Conservation (phyloP, 2,113 vertebrate species). For the Pangasianodon hypophthalmus region DNA sequence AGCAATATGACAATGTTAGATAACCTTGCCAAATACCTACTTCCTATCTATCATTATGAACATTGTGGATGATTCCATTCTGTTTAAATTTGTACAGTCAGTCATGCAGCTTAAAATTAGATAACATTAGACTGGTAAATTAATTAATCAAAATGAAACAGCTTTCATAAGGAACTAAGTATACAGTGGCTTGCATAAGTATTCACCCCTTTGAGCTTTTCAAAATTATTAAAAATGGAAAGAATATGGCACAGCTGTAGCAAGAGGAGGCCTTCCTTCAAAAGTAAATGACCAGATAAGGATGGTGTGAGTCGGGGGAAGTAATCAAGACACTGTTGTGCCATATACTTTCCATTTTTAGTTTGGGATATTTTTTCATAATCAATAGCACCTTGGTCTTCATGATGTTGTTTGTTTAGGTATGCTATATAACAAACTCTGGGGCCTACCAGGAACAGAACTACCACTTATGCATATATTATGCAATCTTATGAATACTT, state of each 20-base stretch:
- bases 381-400: background rate
- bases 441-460: background rate
- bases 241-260: background rate
- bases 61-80: too few relatives aligned
- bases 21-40: too few relatives aligned
- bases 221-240: background rate
- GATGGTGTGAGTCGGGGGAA: background rate
- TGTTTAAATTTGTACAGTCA: too few relatives aligned
- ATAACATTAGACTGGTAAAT: background rate
- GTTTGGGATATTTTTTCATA: background rate
- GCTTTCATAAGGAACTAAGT: background rate
- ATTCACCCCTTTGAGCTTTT: background rate
- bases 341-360: background rate
- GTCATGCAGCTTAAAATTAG: background rate
- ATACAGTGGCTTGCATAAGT: background rate
- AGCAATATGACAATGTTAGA: background rate
- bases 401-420: background rate
- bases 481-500: background rate
- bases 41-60: too few relatives aligned
- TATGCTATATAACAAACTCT: background rate
- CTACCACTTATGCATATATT: too few relatives aligned
- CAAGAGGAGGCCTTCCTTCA: background rate
- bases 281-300: background rate
- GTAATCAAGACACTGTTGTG: background rate
- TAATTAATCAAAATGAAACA: background rate